Evolutionary conservation across 1,140 invertebrate species (phyloP), one percentile per base, ranked within the genome.

Genomic region (Limonius californicus): DNA sequence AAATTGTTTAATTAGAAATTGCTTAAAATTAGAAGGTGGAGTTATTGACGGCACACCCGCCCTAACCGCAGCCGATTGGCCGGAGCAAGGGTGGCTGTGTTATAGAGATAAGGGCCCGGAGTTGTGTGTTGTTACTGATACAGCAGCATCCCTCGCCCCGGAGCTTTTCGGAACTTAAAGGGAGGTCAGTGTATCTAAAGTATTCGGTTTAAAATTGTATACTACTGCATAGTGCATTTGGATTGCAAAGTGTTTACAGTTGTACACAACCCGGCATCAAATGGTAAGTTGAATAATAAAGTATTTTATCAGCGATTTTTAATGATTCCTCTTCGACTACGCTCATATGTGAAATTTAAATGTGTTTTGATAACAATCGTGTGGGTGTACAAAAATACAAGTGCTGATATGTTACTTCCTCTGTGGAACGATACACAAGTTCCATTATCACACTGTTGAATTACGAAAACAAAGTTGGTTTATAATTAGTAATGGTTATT

Each of bases 51-150:
- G 20, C 61, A 19, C 20, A 19, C 68, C 58, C 63, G 59, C 47
- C 65, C 39, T 53, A 23, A 18, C 30, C 18, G 39, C 47, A 47
- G 32, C 9, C 54, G 21, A 68, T 71, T 73, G 70, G 71, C 54
- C 43, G 32, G 39, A 21, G 58, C 54, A 61, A 60, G 68, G 70
- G 70, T 68, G 72, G 64, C 72, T 74, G 68, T 53, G 47, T 21
- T 43, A 2, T 53, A 59, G 45, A 72, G 72, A 74, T 74, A 74
- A 74, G 63, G 15, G 16, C 20, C 12, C 15, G 14, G 20, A 64
- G 53, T 45, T 63, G 53, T 60, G 47, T 54, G 50, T 54, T 42
- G 45, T 15, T 30, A 30, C 50, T 60, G 59, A 60, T 60, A 60
- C 47, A 18, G 2, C 45, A 60, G 47, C 58, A 60, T 60, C 59